Conservation (phyloP, 2,888 invertebrate genomes). For the Drosophila neoperkinsi region DNA sequence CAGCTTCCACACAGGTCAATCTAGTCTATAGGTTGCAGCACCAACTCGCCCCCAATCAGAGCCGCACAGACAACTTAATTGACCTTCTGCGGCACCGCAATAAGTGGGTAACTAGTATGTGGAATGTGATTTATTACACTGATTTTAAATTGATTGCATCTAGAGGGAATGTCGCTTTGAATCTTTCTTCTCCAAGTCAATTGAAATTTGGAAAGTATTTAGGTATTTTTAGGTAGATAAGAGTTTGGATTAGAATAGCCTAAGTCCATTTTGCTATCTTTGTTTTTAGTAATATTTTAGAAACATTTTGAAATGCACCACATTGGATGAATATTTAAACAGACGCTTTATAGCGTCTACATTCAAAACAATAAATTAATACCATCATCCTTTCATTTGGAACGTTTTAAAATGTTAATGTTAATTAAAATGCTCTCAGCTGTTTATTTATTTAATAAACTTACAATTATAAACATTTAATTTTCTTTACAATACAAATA, state of each 20-base stretch:
- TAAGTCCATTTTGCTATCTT: background rate
- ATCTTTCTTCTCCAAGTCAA: background rate
- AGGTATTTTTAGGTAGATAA: background rate
- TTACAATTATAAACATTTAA: background rate
- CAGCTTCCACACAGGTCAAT: conserved; percentile 37
- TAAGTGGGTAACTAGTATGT: conserved; percentile 15
- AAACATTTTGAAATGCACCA: too few relatives aligned
- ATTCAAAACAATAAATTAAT: background rate
- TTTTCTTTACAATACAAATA: background rate
- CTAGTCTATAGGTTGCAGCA: conserved; percentile 2
- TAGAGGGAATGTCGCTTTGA: background rate
- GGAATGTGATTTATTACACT: conserved; percentile 30
- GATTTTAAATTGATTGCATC: background rate
- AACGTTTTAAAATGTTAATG: background rate
- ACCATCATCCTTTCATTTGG: background rate
- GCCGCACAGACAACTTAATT: conserved; percentile 61
- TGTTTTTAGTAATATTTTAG: background rate
- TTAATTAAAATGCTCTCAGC: background rate
- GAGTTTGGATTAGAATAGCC: background rate
- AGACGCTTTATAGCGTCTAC: background rate
- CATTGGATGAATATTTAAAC: background rate
- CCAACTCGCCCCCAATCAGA: conserved; percentile 26
- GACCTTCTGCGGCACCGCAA: conserved; percentile 20
- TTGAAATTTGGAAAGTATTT: background rate
- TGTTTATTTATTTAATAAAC: background rate